Evolutionary conservation across 1,140 invertebrate species (phyloP), one percentile per base, ranked within the genome.

Genomic region (Tetramorium simillimum): DNA sequence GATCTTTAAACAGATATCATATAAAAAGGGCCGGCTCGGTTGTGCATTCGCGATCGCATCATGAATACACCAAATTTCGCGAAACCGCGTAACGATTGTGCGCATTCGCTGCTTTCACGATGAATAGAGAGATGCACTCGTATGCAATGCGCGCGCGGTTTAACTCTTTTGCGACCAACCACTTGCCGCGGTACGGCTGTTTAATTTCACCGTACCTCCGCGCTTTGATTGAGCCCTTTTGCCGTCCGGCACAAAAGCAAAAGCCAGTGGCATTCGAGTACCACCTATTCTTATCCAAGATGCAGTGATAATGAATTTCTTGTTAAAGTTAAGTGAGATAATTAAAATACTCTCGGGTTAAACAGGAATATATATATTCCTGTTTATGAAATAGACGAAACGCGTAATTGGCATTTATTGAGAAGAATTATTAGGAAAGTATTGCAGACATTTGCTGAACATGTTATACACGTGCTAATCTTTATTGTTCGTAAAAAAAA

Each of bases 141-240:
- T 58, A 73, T 73, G 51, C 51, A 82, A 82, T 24, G 21, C 18
- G 24, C 49, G 77, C 18, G 40, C 51, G 51, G 18, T 82, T 82
- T 72, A 72, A 82, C 67, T 82, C 80, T 72, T 72, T 72, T 72
- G 67, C 78, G 37, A 56, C n/a, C 49, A 28, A 80, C 46, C 67
- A 58, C 67, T 82, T 82, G 24, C 51, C 51, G 67, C 67, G 28
- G 18, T 24, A n/a, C 51, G 6, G 37, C 37, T 73, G 37, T 82
- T 82, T 60, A 82, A 82, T 73, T 82, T 58, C 24, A 60, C 53
- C 40, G 24, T 56, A 70, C 3, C 14, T 53, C 49, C 51, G 46
- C 21, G n/a, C 46, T 80, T n/a, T 46, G 67, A 82, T 73, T 21
- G 69, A 73, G 67, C 18, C 21, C 43, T 73, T 72, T 46, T 46